Base-by-base conservation (phyloP, 37 sponge, comb jelly and placozoan species). In the Lycopodina hypogea region DNA sequence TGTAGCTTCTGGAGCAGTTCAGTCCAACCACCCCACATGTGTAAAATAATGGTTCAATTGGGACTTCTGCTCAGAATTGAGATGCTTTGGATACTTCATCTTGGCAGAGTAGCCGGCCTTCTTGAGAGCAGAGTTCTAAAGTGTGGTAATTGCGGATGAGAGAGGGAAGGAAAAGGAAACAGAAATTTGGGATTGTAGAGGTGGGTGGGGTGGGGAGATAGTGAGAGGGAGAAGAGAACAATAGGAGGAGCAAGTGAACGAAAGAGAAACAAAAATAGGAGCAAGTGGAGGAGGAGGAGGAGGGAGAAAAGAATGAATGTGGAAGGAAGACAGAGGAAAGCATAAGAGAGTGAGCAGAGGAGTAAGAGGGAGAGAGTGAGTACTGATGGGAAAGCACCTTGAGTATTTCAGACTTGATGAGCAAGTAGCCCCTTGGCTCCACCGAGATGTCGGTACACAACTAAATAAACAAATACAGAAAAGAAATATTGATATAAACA, bases 81-180 rank as follows among this genome's bases (percentile, higher is more conserved):
- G 57, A 42, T 75, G 28, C 32, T 76, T 76, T 11, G 89, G 89
- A 8, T 75, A 42, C 32, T 62, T 79, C 36, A 63, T 56, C 35
- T 83, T 83, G 38, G 37, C 80, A 48, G 89, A 60, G 61, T 74
- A 79, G 17, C 89, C 84, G 2, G 53, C 11, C 4, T 57, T 56
- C 68, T 77, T 88, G n/a, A 88, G 71, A 26, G 88, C 88, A 1
- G 83, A 71, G 7, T 61, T 69, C 83, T 86, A n/a, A 22, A 0
- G 34, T 52, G 28, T 9, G 9, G 9, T 45, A 45, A 45, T 45
- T 9, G n/a, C n/a, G n/a, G 9, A 45, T 45, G 48, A 9, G 53
- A 45, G 53, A 45, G 69, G 40, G 53, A 14, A 52, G 28, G 68
- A 67, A 40, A 35, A 6, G 33, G 60, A 59, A 64, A 38, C 7